Percentiles rank a stretch among this genome's conserved stretches.
Evolutionary conservation across 2,797 vertebrate species (phyloP).

Genomic region (Gymnocypris eckloni): DNA sequence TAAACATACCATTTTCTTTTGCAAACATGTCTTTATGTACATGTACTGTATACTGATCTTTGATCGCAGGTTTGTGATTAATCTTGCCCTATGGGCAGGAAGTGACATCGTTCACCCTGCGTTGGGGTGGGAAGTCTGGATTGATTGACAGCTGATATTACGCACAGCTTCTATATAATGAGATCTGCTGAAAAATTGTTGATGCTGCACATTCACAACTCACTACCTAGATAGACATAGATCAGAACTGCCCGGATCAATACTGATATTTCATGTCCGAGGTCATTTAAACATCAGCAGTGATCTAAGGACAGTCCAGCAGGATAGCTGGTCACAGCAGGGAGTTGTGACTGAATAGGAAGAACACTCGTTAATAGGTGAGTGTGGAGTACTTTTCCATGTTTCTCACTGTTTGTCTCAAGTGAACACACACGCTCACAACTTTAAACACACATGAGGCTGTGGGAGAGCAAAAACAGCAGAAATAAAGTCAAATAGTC

Average conservation of each 20-base stretch:
- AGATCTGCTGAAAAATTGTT: constrained; percentile 20
- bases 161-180: not conserved
- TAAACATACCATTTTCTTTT: not conserved
- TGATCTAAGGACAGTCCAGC: constrained; percentile 11
- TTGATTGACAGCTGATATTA: constrained; percentile 10
- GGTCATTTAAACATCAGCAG: not conserved
- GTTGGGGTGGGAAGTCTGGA: not conserved
- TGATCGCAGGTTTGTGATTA: not conserved
- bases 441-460: constrained; percentile 28
- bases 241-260: not conserved
- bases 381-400: constrained; percentile 57
- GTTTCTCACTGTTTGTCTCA: constrained; percentile 39
- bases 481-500: constrained; percentile 57
- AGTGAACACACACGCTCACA: not conserved
- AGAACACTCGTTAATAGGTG: constrained; percentile 72
- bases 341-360: not conserved
- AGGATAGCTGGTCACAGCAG: constrained; percentile 6
- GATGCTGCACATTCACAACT: constrained; percentile 3
- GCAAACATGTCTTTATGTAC: not conserved
- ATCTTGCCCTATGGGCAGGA: not conserved
- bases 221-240: not conserved
- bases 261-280: constrained; percentile 14
- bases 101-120: constrained; percentile 4
- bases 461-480: constrained; percentile 44
- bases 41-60: not conserved